Percentiles rank a stretch among this genome's conserved stretches.
Evolutionary conservation across 1,140 invertebrate species (phyloP).

Genomic region (Chelonus insularis): DNA sequence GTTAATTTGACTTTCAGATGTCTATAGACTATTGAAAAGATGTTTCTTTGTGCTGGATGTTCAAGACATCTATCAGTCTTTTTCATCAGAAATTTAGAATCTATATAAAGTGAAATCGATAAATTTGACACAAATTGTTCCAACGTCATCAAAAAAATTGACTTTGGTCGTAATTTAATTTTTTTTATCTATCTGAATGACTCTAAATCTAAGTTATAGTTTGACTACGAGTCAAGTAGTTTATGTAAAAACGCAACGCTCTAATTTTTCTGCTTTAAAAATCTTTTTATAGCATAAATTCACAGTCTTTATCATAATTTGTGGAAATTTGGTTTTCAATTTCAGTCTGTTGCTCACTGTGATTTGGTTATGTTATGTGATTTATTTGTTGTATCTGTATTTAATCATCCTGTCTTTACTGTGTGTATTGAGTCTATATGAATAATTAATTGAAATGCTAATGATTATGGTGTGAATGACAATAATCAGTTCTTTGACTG

Average conservation of each 20-base stretch:
- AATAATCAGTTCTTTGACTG: conserved; percentile 50
- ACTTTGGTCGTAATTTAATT: neutral
- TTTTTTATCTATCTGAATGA: neutral
- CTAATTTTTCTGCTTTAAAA: conserved; percentile 17
- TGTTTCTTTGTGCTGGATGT: no score
- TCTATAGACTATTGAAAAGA: no score
- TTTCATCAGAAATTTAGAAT: neutral
- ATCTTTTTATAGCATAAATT: conserved; percentile 31
- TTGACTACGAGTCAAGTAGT: neutral
- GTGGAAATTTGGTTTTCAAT: conserved; percentile 22
- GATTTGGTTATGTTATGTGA: neutral
- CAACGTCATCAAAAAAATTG: neutral
- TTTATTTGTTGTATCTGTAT: no score
- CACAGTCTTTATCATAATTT: conserved; percentile 35
- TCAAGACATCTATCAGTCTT: conserved; percentile 7
- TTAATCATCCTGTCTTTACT: no score
- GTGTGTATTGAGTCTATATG: neutral
- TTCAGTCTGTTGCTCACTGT: conserved; percentile 4
- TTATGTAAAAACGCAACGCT: neutral
- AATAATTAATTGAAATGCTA: no score
- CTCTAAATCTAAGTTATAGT: neutral
- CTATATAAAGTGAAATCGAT: neutral
- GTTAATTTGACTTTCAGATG: no score
- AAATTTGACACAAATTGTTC: conserved; percentile 2
- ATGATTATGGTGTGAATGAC: neutral